These are phyloP conservation scores for Thinocorus orbignyianus DNA, from an alignment of 2,113 vertebrate species.

Conservation along the genomic window DNA sequence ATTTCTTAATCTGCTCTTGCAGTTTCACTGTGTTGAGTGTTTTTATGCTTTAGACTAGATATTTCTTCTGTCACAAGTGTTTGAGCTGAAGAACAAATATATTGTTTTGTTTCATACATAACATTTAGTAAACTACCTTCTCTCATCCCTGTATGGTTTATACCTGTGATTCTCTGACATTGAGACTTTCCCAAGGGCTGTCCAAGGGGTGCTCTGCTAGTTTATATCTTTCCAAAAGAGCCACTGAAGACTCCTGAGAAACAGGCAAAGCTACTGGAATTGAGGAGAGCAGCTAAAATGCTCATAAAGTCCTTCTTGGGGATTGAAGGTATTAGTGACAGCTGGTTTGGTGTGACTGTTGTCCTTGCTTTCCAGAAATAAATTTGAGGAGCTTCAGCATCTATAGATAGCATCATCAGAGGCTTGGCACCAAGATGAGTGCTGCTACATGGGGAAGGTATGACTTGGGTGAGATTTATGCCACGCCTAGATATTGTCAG, in stretches of 20 bases:
- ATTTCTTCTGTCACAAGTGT: not conserved
- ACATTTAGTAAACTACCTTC: not conserved
- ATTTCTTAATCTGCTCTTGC: not conserved
- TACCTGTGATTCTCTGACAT: not conserved
- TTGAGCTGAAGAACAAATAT: not conserved
- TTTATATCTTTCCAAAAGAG: not conserved
- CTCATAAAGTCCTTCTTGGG: not conserved
- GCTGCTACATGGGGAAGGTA: fast-evolving
- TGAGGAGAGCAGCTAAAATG: not conserved
- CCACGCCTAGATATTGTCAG: not conserved
- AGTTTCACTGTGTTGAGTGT: not conserved
- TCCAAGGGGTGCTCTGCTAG: not conserved
- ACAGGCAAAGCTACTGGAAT: not conserved
- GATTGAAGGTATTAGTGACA: not conserved
- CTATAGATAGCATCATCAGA: not conserved
- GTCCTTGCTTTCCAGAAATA: not conserved
- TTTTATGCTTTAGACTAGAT: not conserved
- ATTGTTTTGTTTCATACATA: not conserved
- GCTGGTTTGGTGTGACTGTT: not conserved
- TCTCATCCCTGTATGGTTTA: not conserved
- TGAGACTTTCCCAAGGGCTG: not conserved
- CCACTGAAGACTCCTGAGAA: not conserved
- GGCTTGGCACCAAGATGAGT: no score
- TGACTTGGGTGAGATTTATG: not conserved
- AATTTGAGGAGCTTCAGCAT: fast-evolving